Evolutionary conservation across 2,113 vertebrate genomes (phyloP).

Genomic region (Bostrychus sinensis): DNA sequence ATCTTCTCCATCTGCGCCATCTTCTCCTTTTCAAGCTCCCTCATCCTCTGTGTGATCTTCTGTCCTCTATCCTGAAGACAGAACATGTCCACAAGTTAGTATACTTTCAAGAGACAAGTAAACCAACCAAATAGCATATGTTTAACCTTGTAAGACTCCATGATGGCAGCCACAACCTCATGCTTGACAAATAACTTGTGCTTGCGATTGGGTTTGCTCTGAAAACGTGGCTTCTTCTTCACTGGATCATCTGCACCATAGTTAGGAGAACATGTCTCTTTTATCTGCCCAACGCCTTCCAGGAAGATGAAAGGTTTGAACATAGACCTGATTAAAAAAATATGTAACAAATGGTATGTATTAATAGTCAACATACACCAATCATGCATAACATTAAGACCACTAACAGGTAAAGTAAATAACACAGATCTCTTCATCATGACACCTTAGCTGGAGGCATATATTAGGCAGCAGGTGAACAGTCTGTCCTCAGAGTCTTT

Average conservation of each 20-base stretch:
- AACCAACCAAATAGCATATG: background rate
- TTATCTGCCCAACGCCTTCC: conserved; percentile 75
- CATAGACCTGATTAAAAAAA: conserved; percentile 83
- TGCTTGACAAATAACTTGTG: conserved; percentile 90
- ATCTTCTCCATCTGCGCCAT: conserved; percentile 83
- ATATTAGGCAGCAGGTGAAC: too few relatives aligned
- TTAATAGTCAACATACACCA: background rate
- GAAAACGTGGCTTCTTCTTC: conserved; percentile 87
- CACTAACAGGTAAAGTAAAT: background rate
- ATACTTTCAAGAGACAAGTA: background rate
- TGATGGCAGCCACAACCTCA: conserved; percentile 80
- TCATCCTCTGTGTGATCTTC: conserved; percentile 80
- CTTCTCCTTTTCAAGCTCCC: conserved; percentile 83
- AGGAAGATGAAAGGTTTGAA: conserved; percentile 98
- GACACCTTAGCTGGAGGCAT: too few relatives aligned
- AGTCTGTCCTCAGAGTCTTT: too few relatives aligned
- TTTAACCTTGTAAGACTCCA: conserved; percentile 80
- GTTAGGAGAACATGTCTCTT: conserved; percentile 86
- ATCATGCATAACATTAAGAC: too few relatives aligned
- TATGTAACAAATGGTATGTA: background rate
- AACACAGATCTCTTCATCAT: too few relatives aligned
- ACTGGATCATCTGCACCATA: conserved; percentile 87
- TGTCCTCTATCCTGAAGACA: conserved; percentile 80
- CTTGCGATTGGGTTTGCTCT: conserved; percentile 89
- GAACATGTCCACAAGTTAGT: background rate